phyloP scores from a whole-genome alignment of 2,888 invertebrate genomes.

The Watsonalla cultraria region DNA sequence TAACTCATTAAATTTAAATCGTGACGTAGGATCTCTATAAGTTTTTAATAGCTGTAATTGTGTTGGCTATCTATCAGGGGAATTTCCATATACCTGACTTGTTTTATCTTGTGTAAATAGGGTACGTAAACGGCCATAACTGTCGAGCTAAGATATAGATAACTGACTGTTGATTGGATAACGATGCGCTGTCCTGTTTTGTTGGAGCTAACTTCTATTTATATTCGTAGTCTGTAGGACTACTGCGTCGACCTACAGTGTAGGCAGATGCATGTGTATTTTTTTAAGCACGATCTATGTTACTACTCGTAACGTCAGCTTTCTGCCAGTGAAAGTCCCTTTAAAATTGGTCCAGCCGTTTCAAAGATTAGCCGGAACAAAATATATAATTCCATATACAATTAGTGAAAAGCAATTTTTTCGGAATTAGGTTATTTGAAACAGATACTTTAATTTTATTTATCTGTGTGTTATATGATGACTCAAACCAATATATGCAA shows the following conservation, averaged over 20 bases:
- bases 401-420: too few species aligned
- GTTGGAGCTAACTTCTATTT: constrained; percentile 11
- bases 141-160: constrained; percentile 29
- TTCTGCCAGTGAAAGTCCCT: too few species aligned
- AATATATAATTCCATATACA: too few species aligned
- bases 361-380: too few species aligned
- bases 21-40: neutral
- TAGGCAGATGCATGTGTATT: too few species aligned
- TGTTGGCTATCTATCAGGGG: constrained; percentile 13
- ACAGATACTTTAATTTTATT: too few species aligned
- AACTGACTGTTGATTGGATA: constrained; percentile 21
- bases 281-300: too few species aligned
- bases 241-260: neutral
- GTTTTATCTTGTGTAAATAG: constrained; percentile 34
- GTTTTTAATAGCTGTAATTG: neutral
- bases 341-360: too few species aligned
- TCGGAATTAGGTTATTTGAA: too few species aligned
- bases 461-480: too few species aligned
- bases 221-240: constrained; percentile 3
- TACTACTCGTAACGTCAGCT: too few species aligned
- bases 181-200: constrained; percentile 11
- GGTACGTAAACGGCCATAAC: constrained; percentile 23
- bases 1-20: neutral
- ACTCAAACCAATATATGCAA: too few species aligned
- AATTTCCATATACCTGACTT: constrained; percentile 30